These are phyloP conservation scores for Microtus ochrogaster DNA, from an alignment of 2,113 vertebrate species.

Conservation along the genomic window DNA sequence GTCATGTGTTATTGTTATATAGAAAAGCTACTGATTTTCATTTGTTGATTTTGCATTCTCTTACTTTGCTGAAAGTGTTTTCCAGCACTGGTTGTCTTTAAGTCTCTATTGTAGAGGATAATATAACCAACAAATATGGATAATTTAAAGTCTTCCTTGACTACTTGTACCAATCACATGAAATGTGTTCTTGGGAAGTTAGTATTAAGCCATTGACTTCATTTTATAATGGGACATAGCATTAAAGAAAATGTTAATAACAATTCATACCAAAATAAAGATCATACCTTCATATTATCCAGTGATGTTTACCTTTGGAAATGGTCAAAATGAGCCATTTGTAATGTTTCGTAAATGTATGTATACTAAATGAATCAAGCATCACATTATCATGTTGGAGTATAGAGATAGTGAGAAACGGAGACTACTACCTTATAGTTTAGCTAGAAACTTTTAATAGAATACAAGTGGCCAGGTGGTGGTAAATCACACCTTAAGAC, in stretches of 20 bases:
- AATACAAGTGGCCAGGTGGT: not conserved
- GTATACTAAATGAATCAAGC: not conserved
- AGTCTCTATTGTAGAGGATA: not conserved
- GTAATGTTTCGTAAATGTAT: not conserved
- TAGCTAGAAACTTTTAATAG: not conserved
- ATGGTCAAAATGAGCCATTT: not conserved
- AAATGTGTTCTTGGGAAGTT: not conserved
- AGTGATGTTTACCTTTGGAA: conserved; percentile 5
- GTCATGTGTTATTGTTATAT: not conserved
- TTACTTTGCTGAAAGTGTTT: not conserved
- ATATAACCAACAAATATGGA: not conserved
- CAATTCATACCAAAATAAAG: not conserved
- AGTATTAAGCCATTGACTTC: not conserved
- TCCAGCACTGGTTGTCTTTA: not conserved
- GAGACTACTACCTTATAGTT: not conserved
- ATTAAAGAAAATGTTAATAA: not conserved
- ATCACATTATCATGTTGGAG: not conserved
- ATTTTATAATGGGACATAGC: not conserved
- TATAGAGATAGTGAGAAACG: not conserved
- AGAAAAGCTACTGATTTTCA: not conserved
- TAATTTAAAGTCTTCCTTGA: not conserved
- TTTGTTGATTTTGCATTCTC: not conserved
- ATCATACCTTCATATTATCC: not conserved
- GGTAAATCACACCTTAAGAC: too few relatives aligned
- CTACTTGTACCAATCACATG: not conserved